Conservation (phyloP, 2,113 vertebrate genomes). For the Lucifuga dentata region DNA sequence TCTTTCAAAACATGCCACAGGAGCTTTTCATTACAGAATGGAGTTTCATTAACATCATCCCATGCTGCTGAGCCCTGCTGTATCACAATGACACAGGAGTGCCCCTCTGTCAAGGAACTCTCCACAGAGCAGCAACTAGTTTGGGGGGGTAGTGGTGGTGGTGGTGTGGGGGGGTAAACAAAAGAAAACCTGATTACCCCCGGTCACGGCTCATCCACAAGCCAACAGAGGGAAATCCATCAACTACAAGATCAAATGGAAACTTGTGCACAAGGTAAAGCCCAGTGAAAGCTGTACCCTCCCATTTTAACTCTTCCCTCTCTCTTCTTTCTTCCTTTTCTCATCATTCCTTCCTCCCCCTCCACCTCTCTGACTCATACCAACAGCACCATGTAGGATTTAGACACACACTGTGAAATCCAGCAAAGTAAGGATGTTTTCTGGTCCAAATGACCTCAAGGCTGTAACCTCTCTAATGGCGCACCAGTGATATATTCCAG, state of each 20-base stretch:
- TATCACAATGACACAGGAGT: conserved; percentile 82
- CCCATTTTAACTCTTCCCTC: conserved; percentile 57
- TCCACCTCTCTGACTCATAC: conserved; percentile 64
- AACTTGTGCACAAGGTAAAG: conserved; percentile 69
- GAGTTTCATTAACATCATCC: conserved; percentile 82
- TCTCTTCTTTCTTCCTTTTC: conserved; percentile 50
- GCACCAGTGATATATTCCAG: conserved; percentile 71
- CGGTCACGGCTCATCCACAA: conserved; percentile 79
- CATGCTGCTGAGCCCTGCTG: conserved; percentile 70
- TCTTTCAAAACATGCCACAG: conserved; percentile 76
- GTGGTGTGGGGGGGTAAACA: conserved; percentile 56
- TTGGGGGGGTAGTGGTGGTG: conserved; percentile 50
- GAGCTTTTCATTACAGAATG: conserved; percentile 79
- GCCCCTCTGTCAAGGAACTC: conserved; percentile 76
- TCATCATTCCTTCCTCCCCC: conserved; percentile 33
- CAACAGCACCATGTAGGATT: conserved; percentile 72
- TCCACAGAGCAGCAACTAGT: conserved; percentile 64
- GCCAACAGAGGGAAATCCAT: conserved; percentile 74
- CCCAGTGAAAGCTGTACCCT: conserved; percentile 71
- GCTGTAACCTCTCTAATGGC: conserved; percentile 62
- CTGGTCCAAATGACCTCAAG: conserved; percentile 73
- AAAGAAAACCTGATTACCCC: conserved; percentile 77
- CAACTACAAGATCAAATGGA: conserved; percentile 79
- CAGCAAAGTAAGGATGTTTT: conserved; percentile 73
- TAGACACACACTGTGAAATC: conserved; percentile 79